These are phyloP conservation scores for Gambusia affinis DNA, from an alignment of 2,113 vertebrate genomes.

Conservation along the genomic window DNA sequence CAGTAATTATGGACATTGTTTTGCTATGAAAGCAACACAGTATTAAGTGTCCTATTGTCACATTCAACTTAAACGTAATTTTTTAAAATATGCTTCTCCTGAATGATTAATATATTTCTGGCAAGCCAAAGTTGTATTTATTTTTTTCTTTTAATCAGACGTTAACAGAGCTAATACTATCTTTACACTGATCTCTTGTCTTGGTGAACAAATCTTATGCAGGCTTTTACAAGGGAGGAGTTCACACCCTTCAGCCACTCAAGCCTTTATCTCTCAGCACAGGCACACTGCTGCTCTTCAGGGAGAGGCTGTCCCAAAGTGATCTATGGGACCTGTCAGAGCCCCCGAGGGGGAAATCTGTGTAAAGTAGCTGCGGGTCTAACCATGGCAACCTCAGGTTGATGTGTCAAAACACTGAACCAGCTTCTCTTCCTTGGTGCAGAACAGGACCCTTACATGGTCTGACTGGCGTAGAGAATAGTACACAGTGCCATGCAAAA, in stretches of 20 bases:
- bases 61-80: not conserved
- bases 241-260: conserved; percentile 33
- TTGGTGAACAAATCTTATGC: conserved; percentile 23
- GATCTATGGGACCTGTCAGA: conserved; percentile 72
- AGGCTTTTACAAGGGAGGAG: conserved; percentile 23
- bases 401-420: conserved; percentile 63
- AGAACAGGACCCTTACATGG: conserved; percentile 7
- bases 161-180: conserved; percentile 20
- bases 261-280: conserved; percentile 60
- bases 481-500: conserved; percentile 6
- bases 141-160: not conserved
- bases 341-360: conserved; percentile 47
- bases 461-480: conserved; percentile 10
- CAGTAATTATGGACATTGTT: too few species aligned
- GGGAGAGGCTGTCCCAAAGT: conserved; percentile 45
- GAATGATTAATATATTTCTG: not conserved
- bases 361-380: conserved; percentile 59
- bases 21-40: too few species aligned
- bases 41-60: not conserved
- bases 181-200: conserved; percentile 3
- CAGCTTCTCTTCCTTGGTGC: conserved; percentile 23
- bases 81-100: not conserved
- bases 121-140: not conserved
- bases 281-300: conserved; percentile 42
- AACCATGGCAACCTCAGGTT: conserved; percentile 53